These are phyloP conservation scores for Pithys albifrons DNA, from an alignment of 2,113 vertebrate genomes.

Conservation along the genomic window DNA sequence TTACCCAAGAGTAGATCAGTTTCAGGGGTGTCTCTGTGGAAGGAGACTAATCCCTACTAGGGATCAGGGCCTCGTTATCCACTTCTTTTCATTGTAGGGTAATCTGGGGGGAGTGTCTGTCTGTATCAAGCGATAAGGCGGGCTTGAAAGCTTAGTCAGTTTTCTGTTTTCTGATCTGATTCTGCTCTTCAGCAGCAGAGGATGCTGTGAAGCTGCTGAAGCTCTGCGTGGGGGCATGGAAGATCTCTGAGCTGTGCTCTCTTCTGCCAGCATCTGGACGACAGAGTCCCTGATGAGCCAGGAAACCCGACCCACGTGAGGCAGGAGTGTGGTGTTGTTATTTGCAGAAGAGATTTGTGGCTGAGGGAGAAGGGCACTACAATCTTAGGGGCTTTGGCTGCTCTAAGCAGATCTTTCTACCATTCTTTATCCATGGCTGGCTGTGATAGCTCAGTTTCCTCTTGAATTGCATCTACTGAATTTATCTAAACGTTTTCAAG, in stretches of 20 bases:
- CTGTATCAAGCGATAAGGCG: fast-evolving
- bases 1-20: neutral
- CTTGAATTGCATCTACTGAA: neutral
- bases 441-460: neutral
- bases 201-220: slow-evolving; percentile 13
- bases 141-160: neutral
- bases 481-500: neutral
- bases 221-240: neutral
- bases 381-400: neutral
- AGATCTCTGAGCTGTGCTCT: neutral
- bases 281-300: neutral
- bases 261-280: neutral
- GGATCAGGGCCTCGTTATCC: neutral
- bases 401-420: neutral
- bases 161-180: neutral
- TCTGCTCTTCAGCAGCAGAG: slow-evolving; percentile 25
- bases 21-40: neutral
- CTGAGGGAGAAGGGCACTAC: neutral
- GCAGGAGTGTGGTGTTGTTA: neutral
- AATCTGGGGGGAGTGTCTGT: neutral
- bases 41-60: neutral
- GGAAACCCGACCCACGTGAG: neutral
- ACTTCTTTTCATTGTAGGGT: neutral
- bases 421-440: neutral
- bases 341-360: neutral